Conservation (phyloP, 2,113 vertebrate species). For the Chaetodon trifascialis region DNA sequence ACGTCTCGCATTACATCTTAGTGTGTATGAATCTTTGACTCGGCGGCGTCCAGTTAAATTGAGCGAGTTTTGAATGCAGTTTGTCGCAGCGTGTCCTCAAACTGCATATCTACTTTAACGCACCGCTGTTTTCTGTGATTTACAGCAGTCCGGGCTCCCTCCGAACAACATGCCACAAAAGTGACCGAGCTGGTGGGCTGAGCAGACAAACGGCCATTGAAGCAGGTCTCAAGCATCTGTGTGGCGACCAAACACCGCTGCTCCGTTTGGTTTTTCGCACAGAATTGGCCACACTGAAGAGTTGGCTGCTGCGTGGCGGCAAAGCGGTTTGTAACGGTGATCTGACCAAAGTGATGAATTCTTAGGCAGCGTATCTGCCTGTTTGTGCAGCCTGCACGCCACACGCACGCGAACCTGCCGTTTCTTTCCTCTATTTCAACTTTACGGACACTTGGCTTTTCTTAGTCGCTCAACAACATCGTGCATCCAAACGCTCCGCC, state of each 20-base stretch:
- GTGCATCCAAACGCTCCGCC: constrained; percentile 37
- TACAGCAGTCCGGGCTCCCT: constrained; percentile 36
- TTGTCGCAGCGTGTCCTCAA: constrained; percentile 1
- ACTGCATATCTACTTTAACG: constrained; percentile 41
- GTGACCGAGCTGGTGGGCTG: constrained; percentile 30
- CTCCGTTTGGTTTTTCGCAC: neutral
- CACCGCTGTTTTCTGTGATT: constrained; percentile 54
- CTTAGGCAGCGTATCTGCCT: constrained; percentile 11
- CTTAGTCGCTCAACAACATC: constrained; percentile 42
- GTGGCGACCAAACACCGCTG: too few species aligned
- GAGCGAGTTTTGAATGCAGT: constrained; percentile 11
- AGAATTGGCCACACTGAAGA: constrained; percentile 23
- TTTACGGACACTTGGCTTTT: constrained; percentile 60
- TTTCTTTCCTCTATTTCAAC: constrained; percentile 52
- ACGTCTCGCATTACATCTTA: fast-evolving
- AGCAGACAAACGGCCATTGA: neutral
- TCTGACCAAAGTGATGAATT: constrained; percentile 64
- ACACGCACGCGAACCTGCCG: neutral
- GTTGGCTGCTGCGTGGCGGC: constrained; percentile 52
- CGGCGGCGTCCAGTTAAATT: fast-evolving
- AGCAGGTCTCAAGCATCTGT: neutral
- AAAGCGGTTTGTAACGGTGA: constrained; percentile 32
- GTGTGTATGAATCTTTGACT: fast-evolving
- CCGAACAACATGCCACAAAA: constrained; percentile 40
- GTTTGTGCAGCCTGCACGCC: neutral